A percentile compares a stretch with the other conserved stretches of the same genome.
Evolutionary conservation across 2,797 vertebrate species (phyloP).

Genomic region (Cuculus canorus): DNA sequence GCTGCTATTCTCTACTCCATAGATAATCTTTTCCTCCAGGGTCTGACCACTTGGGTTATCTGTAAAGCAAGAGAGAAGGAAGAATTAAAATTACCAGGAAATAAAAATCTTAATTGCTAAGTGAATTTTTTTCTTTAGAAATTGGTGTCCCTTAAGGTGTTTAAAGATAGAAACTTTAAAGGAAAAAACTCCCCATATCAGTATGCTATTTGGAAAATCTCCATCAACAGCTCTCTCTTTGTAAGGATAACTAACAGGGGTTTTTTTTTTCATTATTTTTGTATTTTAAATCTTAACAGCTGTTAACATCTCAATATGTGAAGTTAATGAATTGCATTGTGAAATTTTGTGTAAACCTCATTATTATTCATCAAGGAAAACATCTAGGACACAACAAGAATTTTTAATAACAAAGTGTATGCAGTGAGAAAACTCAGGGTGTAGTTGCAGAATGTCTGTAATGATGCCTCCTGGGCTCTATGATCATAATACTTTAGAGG

Average conservation of each 20-base stretch:
- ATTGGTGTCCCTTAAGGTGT: not conserved
- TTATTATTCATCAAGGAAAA: constrained; percentile 44
- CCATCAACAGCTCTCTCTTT: not conserved
- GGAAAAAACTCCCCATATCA: not conserved
- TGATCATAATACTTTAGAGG: constrained; percentile 57
- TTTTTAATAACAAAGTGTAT: constrained; percentile 50
- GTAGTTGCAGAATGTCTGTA: constrained; percentile 54
- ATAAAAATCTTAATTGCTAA: not conserved
- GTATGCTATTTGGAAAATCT: not conserved
- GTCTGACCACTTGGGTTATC: constrained; percentile 86
- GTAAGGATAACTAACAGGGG: not conserved
- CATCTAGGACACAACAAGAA: not conserved
- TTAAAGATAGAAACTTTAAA: not conserved
- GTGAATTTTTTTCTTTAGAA: not conserved
- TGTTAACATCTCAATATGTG: constrained; percentile 13
- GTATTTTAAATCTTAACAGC: constrained; percentile 11
- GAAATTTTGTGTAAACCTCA: constrained; percentile 10
- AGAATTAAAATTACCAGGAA: not conserved
- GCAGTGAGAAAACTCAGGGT: constrained; percentile 37
- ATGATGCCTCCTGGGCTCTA: constrained; percentile 64
- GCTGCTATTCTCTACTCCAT: constrained; percentile 98
- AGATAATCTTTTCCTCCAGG: constrained; percentile 90
- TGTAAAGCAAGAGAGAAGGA: constrained; percentile 55
- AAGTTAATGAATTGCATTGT: constrained; percentile 20
- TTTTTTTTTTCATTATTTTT: not conserved